These are phyloP conservation scores for Mus caroli DNA, from an alignment of 2,797 vertebrate species.

Conservation along the genomic window DNA sequence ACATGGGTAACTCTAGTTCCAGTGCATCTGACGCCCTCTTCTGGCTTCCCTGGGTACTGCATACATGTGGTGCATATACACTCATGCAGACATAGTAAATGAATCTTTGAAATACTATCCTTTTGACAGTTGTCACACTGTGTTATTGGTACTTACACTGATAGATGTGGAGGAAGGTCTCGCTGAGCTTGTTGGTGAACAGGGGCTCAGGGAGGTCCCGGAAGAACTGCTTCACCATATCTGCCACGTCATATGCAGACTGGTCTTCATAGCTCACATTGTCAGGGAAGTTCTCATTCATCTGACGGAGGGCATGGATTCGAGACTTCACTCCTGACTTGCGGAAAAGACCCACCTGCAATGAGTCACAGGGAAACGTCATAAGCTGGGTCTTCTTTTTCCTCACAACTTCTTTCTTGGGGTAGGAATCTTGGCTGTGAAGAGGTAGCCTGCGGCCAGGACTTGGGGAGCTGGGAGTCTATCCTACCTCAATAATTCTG, in stretches of 20 bases:
- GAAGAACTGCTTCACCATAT: constrained; percentile 99
- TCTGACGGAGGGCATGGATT: constrained; percentile 96
- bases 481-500: not conserved
- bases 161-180: constrained; percentile 99
- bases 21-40: no score
- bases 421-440: not conserved
- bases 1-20: not conserved
- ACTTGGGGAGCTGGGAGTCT: no score
- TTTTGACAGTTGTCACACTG: not conserved
- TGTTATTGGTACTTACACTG: constrained; percentile 93
- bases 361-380: constrained; percentile 1
- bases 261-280: constrained; percentile 97
- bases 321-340: constrained; percentile 99
- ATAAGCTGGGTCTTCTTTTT: not conserved
- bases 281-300: constrained; percentile 96
- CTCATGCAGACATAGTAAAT: not conserved
- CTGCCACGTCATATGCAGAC: constrained; percentile 97
- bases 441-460: not conserved
- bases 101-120: not conserved
- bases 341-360: constrained; percentile 97
- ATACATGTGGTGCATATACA: not conserved
- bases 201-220: constrained; percentile 97
- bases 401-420: not conserved
- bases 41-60: not conserved
- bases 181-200: constrained; percentile 97